Evolutionary conservation across 2,113 vertebrate genomes (phyloP).

Genomic region (Cyanoramphus novaezelandiae): DNA sequence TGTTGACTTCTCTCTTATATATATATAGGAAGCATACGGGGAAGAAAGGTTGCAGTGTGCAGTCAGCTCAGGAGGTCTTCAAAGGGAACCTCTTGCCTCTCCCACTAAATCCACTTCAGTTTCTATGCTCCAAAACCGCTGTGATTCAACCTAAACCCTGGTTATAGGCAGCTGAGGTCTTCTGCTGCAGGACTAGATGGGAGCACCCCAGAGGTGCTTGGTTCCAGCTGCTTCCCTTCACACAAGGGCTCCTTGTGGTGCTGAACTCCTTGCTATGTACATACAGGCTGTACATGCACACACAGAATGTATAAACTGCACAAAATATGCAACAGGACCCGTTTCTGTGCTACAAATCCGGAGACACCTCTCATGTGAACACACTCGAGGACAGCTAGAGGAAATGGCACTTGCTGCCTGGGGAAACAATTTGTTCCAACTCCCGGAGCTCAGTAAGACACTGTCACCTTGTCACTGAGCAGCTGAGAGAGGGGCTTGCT

Average conservation of each 20-base stretch:
- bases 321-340: neutral
- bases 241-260: neutral
- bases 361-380: neutral
- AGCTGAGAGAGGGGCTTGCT: neutral
- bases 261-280: neutral
- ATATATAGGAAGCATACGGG: fast-evolving
- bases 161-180: neutral
- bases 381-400: neutral
- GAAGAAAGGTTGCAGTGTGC: neutral
- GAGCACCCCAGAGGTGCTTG: neutral
- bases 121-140: neutral
- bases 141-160: neutral
- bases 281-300: neutral
- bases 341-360: neutral
- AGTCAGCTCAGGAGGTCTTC: neutral
- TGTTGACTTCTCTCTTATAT: neutral
- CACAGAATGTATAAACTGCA: neutral
- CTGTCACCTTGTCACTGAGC: neutral
- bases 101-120: neutral
- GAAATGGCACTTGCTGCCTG: neutral
- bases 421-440: neutral
- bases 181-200: neutral
- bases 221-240: neutral
- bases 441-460: neutral
- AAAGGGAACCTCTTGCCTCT: neutral